A percentile compares a stretch with the other conserved stretches of the same genome.
Conservation (phyloP, 2,888 invertebrate species). For the Siphonodentalium dalli region DNA sequence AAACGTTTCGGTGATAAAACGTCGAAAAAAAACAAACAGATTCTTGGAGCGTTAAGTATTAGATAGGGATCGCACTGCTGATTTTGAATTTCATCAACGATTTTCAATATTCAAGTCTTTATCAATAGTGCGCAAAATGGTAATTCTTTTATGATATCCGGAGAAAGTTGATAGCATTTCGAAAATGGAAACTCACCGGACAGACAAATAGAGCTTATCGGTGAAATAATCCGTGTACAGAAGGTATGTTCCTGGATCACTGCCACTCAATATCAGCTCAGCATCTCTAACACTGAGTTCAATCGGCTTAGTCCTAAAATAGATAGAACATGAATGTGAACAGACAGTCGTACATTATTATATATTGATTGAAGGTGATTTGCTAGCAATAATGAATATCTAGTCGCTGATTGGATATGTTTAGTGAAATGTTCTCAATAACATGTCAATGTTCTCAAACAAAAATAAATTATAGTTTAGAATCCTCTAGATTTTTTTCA, state of each 20-base stretch:
- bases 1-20: no score
- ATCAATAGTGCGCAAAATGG: no score
- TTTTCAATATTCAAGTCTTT: no score
- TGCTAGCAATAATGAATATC: no score
- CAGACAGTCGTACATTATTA: no score
- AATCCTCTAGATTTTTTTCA: no score
- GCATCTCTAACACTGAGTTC: conserved; percentile 38
- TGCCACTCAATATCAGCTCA: conserved; percentile 31
- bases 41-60: not conserved
- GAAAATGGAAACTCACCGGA: conserved; percentile 32
- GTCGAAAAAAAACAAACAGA: no score
- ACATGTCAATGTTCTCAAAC: no score
- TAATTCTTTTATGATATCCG: not conserved
- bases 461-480: no score
- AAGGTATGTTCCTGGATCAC: conserved; percentile 36
- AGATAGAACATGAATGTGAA: not conserved
- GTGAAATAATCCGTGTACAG: conserved; percentile 39
- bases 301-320: conserved; percentile 33
- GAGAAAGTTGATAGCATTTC: not conserved
- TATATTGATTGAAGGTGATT: no score
- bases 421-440: no score
- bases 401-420: no score
- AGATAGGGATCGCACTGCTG: not conserved
- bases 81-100: not conserved
- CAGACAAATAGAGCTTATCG: conserved; percentile 35